A percentile compares a stretch with the other conserved stretches of the same genome.
Conservation (phyloP, 2,888 invertebrate genomes). For the Xestia c-nigrum region DNA sequence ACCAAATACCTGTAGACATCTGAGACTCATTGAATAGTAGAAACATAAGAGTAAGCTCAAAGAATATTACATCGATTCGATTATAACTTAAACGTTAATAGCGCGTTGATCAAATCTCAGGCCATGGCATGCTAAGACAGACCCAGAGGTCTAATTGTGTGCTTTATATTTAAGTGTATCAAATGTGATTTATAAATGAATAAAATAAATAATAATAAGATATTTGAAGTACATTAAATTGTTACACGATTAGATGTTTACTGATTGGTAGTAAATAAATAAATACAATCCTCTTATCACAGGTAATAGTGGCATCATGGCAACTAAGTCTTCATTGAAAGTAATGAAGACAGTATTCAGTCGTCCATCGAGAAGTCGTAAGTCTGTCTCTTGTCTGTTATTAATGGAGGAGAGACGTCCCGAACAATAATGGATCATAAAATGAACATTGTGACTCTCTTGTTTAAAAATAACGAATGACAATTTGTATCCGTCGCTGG, state of each 20-base stretch:
- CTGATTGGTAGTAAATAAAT: neutral
- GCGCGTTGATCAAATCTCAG: too few species aligned
- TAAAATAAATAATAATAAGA: too few species aligned
- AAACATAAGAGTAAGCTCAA: too few species aligned
- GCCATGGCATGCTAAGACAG: too few species aligned
- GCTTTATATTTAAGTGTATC: too few species aligned
- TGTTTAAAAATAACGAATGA: conserved; percentile 72
- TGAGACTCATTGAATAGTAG: too few species aligned
- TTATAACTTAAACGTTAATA: too few species aligned
- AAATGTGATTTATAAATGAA: too few species aligned
- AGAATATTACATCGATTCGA: too few species aligned
- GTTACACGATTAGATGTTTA: neutral
- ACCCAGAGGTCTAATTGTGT: too few species aligned
- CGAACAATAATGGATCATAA: conserved; percentile 75
- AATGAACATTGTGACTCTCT: conserved; percentile 76
- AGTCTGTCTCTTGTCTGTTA: conserved; percentile 75
- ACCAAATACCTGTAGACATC: too few species aligned
- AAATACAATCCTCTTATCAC: neutral
- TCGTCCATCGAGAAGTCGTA: conserved; percentile 70
- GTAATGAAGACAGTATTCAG: conserved; percentile 80
- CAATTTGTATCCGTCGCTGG: conserved; percentile 73
- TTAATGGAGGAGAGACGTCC: conserved; percentile 73
- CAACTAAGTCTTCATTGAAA: conserved; percentile 70
- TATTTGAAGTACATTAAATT: too few species aligned
- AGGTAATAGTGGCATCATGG: neutral